These are phyloP conservation scores for Glyphotaelius pellucidus DNA, from an alignment of 2,888 invertebrate genomes.

Conservation along the genomic window DNA sequence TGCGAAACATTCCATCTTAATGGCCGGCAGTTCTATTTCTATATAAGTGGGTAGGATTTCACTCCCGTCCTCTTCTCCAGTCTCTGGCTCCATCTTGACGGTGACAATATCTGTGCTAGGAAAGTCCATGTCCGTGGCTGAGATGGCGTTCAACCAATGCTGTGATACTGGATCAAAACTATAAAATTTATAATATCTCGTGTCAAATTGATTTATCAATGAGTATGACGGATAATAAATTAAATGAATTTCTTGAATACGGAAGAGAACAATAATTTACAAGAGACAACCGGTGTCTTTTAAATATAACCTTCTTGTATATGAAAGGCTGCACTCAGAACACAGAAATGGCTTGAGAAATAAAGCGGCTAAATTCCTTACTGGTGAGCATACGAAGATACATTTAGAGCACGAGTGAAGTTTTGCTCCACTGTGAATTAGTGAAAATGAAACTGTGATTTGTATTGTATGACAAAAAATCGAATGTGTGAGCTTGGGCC, in stretches of 20 bases:
- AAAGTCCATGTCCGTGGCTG: not conserved
- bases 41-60: not conserved
- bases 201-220: too few species aligned
- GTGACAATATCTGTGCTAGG: not conserved
- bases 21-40: not conserved
- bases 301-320: too few species aligned
- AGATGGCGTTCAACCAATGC: too few species aligned
- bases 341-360: not conserved
- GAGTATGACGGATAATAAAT: too few species aligned
- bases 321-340: not conserved
- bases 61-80: not conserved
- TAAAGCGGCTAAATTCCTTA: not conserved
- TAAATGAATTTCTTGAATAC: too few species aligned
- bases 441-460: not conserved
- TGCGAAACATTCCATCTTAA: not conserved
- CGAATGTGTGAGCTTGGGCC: too few species aligned
- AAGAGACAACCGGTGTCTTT: too few species aligned
- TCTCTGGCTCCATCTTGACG: not conserved
- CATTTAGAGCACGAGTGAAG: not conserved
- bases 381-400: not conserved
- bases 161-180: too few species aligned
- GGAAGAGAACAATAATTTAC: too few species aligned
- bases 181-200: not conserved
- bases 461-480: too few species aligned
- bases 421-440: not conserved